Conservation (phyloP, 2,113 vertebrate genomes). For the Carassius carassius region DNA sequence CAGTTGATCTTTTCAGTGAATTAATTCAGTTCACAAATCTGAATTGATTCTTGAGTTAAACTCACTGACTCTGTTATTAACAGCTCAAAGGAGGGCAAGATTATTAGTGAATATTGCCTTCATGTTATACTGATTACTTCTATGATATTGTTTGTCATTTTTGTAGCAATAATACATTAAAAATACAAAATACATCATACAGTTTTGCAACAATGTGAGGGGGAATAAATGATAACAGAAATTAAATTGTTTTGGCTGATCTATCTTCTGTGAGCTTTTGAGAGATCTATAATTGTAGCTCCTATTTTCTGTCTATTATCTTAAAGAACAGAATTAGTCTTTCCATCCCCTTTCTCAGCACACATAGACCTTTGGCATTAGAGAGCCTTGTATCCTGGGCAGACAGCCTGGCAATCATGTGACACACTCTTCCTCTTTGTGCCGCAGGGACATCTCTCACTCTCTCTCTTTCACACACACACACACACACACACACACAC, state of each 20-base stretch:
- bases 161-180: background rate
- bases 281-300: background rate
- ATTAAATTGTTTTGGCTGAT: background rate
- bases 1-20: background rate
- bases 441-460: background rate
- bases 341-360: background rate
- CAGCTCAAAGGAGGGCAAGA: background rate
- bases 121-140: background rate
- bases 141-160: background rate
- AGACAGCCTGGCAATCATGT: constrained; percentile 34
- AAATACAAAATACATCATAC: background rate
- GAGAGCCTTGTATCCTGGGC: constrained; percentile 29
- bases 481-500: constrained; percentile 3
- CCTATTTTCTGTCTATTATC: background rate
- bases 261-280: background rate
- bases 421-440: constrained; percentile 30
- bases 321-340: constrained; percentile 18
- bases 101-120: background rate
- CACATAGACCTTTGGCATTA: constrained; percentile 30
- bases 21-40: background rate
- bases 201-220: background rate
- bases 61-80: background rate
- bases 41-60: background rate
- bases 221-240: background rate
- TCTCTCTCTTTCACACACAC: background rate